Evolutionary conservation across 1,140 invertebrate genomes (phyloP).

Genomic region (Potamilus streckersoni): DNA sequence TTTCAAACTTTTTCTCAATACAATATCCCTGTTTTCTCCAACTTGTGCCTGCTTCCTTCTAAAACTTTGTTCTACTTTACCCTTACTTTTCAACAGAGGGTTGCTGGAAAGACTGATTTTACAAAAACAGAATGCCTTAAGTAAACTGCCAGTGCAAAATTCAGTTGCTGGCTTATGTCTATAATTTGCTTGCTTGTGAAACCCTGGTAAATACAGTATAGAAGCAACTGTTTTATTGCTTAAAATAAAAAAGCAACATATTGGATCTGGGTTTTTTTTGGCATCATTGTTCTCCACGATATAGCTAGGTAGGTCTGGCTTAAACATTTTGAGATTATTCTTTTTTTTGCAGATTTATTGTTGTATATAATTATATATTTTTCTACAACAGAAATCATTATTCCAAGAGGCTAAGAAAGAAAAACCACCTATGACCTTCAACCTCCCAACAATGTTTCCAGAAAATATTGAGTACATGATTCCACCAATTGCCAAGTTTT

Average conservation of each 20-base stretch:
- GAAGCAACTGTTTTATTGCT: neutral
- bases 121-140: too few species aligned
- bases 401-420: slow-evolving; percentile 52
- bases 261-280: neutral
- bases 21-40: too few species aligned
- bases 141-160: too few species aligned
- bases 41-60: too few species aligned
- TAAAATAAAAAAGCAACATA: neutral
- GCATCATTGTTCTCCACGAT: neutral
- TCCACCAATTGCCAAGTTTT: slow-evolving; percentile 24
- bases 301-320: neutral
- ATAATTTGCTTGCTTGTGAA: too few species aligned
- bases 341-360: neutral
- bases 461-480: slow-evolving; percentile 38
- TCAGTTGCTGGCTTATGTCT: too few species aligned
- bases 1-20: too few species aligned
- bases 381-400: slow-evolving; percentile 46
- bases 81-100: too few species aligned
- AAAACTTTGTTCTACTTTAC: too few species aligned
- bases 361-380: neutral
- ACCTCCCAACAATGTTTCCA: slow-evolving; percentile 35
- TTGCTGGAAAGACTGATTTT: too few species aligned
- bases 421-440: slow-evolving; percentile 38
- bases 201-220: neutral
- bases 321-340: too few species aligned